These are phyloP conservation scores for Malacoctenus gilli DNA, from an alignment of 2,797 vertebrate species.

Conservation along the genomic window DNA sequence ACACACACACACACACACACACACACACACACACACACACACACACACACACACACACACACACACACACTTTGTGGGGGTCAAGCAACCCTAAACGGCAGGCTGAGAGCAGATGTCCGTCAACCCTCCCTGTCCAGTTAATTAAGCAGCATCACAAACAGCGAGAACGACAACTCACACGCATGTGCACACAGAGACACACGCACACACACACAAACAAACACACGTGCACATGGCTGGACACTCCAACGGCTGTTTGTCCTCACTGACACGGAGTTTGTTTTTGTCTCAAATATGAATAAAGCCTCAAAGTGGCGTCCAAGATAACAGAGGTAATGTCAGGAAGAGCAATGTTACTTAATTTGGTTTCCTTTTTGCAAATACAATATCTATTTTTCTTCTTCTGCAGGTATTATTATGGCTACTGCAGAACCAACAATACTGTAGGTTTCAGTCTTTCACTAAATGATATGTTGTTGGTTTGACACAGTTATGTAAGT, in stretches of 20 bases:
- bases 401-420: no score
- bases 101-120: conserved; percentile 81
- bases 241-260: conserved; percentile 33
- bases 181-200: conserved; percentile 16
- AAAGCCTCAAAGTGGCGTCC: no score
- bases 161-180: conserved; percentile 40
- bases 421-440: no score
- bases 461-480: no score
- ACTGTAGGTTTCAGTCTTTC: no score
- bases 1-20: conserved; percentile 21
- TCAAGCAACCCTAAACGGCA: conserved; percentile 72
- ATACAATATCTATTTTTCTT: no score
- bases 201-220: conserved; percentile 28
- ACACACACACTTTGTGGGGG: conserved; percentile 40
- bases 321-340: no score
- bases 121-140: conserved; percentile 76
- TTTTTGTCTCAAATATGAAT: no score
- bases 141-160: conserved; percentile 74
- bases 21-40: no score
- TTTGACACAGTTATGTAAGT: no score
- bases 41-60: conserved; percentile 18
- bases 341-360: no score
- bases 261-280: background rate
- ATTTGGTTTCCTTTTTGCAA: no score
- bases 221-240: conserved; percentile 15